These are phyloP conservation scores for Episyrphus balteatus DNA, from an alignment of 1,140 invertebrate genomes.

Conservation along the genomic window DNA sequence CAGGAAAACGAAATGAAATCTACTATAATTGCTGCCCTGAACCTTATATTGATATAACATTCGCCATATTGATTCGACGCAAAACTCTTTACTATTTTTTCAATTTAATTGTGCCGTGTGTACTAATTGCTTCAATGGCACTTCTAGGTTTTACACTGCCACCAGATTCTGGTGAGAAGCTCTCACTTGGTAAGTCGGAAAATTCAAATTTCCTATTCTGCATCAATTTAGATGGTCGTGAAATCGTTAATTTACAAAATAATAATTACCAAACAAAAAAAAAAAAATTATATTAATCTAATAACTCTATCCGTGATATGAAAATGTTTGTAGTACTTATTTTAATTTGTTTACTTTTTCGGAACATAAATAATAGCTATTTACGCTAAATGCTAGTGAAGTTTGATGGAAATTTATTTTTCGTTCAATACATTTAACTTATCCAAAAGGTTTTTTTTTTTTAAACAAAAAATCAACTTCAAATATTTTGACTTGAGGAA, in stretches of 20 bases:
- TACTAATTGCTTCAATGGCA: constrained; percentile 97
- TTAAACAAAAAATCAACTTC: no score
- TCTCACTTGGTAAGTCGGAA: constrained; percentile 76
- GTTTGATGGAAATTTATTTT: no score
- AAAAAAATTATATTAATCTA: not conserved
- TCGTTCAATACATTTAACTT: no score
- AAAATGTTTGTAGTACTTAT: not conserved
- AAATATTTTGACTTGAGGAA: no score
- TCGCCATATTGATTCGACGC: constrained; percentile 93
- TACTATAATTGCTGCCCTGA: constrained; percentile 91
- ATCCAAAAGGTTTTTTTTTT: no score
- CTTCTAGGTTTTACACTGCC: constrained; percentile 96
- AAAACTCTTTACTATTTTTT: constrained; percentile 99
- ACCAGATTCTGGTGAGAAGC: constrained; percentile 97
- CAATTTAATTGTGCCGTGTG: constrained; percentile 98
- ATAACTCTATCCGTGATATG: not conserved
- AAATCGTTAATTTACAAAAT: not conserved
- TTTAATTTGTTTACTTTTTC: no score
- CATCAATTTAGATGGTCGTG: not conserved
- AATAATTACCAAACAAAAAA: not conserved
- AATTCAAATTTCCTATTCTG: not conserved
- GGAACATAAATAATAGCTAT: not conserved
- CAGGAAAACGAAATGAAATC: constrained; percentile 84
- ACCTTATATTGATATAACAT: constrained; percentile 96
- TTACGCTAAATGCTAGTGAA: no score